Base-by-base conservation (phyloP, 2,888 invertebrate species). In the Andrena hattorfiana region DNA sequence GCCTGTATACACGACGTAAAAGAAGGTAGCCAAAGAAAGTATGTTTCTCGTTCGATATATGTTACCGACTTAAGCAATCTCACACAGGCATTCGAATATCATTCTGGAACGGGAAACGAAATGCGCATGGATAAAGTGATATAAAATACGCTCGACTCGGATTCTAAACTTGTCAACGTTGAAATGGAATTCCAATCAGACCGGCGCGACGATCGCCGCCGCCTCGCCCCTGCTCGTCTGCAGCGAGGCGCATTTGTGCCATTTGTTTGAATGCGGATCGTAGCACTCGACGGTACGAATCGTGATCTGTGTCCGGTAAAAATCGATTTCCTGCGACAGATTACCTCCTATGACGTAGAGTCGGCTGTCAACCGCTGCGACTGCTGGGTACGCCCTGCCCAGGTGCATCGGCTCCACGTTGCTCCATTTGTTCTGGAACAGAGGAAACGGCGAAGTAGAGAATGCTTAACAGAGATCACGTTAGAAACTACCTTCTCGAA, bases 161-260 rank as follows among this genome's bases (percentile, higher is more conserved):
- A 51, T 20, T 51, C 32, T 80, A 67, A 62, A 48, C 16, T 56
- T 23, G 20, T 77, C 32, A 8, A 26, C n/a, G 48, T 28, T 42
- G 16, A 78, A 70, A 73, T 23, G 30, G 82, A 87, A 87, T 85
- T 71, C 77, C 76, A 87, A 93, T 95, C 94, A 95, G 84, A 95
- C 94, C n/a, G 93, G 94, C 83, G 93, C 96, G 92, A 98, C 97
- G 77, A 97, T 97, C 83, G 97, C 97, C 81, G 97, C 98, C 62
- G 98, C 98, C 94, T 98, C 98, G 72, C 98, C 97, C 85, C 98
- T 96, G 89, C 97, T 97, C 92, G 97, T 97, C 30, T 98, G 97
- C 92, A 98, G 95, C 83, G 97, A 95, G 63, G 97, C 97, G 87
- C 97, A 97, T 89, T 96, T 95, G 85, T 96, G 95, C 98, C 99